Conservation (phyloP, 2,888 invertebrate genomes). For the Alcis repandata region DNA sequence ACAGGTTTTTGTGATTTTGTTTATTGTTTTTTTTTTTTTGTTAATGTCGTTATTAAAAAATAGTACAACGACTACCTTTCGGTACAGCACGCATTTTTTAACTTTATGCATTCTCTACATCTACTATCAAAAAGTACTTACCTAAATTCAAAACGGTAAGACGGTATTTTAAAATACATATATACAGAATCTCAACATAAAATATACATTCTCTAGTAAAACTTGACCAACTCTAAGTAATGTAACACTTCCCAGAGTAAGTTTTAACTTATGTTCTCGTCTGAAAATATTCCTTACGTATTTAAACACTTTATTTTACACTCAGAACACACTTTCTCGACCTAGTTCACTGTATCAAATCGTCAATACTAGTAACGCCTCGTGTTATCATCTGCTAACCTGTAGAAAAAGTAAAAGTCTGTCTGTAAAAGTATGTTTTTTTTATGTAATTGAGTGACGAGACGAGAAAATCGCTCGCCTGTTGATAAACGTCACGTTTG, state of each 20-base stretch:
- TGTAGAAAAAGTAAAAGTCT: too few species aligned
- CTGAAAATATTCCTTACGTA: constrained; percentile 17
- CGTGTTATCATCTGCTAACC: too few species aligned
- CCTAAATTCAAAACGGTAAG: too few species aligned
- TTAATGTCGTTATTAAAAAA: too few species aligned
- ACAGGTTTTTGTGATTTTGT: too few species aligned
- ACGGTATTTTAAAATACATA: too few species aligned
- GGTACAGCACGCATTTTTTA: not conserved
- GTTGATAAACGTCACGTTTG: too few species aligned
- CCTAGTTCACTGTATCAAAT: constrained; percentile 9
- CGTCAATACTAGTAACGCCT: not conserved
- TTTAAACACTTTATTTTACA: not conserved
- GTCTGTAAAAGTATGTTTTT: too few species aligned
- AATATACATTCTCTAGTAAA: constrained; percentile 19
- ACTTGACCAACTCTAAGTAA: constrained; percentile 32
- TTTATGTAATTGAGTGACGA: too few species aligned
- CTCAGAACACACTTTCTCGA: constrained; percentile 3
- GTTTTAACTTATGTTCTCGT: constrained; percentile 19
- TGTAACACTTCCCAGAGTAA: constrained; percentile 21
- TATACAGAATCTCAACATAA: constrained; percentile 5
- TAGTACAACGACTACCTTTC: too few species aligned
- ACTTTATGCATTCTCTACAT: not conserved
- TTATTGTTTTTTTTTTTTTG: too few species aligned
- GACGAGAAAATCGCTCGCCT: too few species aligned
- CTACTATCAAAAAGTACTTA: not conserved